Percentiles rank a stretch among this genome's conserved stretches.
Evolutionary conservation across 2,797 vertebrate genomes (phyloP).

Genomic region (Propithecus deckenii): DNA sequence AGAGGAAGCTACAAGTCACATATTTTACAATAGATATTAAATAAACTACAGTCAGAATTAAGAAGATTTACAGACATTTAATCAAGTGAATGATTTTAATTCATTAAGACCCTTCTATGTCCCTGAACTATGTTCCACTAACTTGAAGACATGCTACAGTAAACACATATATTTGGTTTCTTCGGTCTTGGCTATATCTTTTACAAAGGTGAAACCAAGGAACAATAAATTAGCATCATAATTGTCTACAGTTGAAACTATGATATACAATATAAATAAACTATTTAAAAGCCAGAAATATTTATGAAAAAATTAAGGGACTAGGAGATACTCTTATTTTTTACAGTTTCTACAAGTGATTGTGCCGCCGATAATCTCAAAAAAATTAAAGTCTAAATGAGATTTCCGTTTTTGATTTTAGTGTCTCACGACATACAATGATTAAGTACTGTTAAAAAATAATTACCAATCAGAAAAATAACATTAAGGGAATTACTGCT

Average conservation of each 20-base stretch:
- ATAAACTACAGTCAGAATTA: conserved; percentile 88
- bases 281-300: conserved; percentile 91
- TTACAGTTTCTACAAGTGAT: conserved; percentile 92
- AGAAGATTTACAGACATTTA: conserved; percentile 89
- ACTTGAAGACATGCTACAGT: conserved; percentile 92
- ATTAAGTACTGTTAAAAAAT: conserved; percentile 92
- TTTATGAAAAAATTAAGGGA: conserved; percentile 88
- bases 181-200: conserved; percentile 93
- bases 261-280: conserved; percentile 98
- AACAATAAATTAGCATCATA: conserved; percentile 98
- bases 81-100: conserved; percentile 85
- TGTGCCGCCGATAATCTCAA: conserved; percentile 89
- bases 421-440: conserved; percentile 98
- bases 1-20: conserved; percentile 86
- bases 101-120: conserved; percentile 86
- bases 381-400: conserved; percentile 90
- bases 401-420: conserved; percentile 95
- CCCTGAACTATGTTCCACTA: conserved; percentile 88
- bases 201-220: conserved; percentile 93
- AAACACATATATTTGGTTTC: conserved; percentile 96
- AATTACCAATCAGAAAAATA: conserved; percentile 92
- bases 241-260: conserved; percentile 96
- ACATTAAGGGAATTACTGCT: conserved; percentile 93
- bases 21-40: conserved; percentile 89
- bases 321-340: conserved; percentile 79